Evolutionary conservation across 2,888 invertebrate genomes (phyloP), one percentile per base, ranked within the genome.

Genomic region (Hydropsyche betteni): DNA sequence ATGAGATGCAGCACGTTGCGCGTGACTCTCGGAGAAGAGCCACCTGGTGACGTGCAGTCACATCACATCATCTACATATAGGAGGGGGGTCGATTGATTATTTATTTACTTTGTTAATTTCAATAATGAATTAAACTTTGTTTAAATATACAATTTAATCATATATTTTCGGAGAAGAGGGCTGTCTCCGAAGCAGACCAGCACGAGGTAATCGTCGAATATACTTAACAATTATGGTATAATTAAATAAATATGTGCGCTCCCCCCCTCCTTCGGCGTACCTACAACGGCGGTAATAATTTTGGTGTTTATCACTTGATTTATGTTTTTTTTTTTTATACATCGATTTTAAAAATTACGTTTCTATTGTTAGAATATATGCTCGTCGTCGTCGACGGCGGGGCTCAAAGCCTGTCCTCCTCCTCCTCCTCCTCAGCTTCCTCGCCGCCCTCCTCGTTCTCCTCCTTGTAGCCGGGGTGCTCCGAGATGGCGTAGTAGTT

Each of bases 401-500:
- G 85, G 83, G 85, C 86, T 90, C 90, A 89, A 87, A 89, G 88
- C 82, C 89, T 84, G 83, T 92, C 92, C 83, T 92, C 92, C 83
- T 92, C 93, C 83, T 94, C 94, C 82, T 94, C 94, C 83, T 94
- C 94, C 83, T 94, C 94, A 80, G 91, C 92, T 85, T 94, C 94
- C 84, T 94, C 94, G 77, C 91, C 91, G 82, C 92, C 93, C 83
- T 94, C 94, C 85, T 94, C 94, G 84, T 93, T 92, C 86, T 94
- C 95, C 85, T 94, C 94, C 86, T 94, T 94, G 87, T 96, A 96
- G 76, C 95, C 96, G 76, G 97, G 96, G 86, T 97, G 96, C 86
- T 97, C 96, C 83, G 95, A 95, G 84, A 97, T 96, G 81, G 95
- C 95, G 87, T 97, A 97, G 86, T 96, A 97, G 87, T 96, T 96